Evolutionary conservation across 2,797 vertebrate species (phyloP).

Genomic region (Danio tinwini): DNA sequence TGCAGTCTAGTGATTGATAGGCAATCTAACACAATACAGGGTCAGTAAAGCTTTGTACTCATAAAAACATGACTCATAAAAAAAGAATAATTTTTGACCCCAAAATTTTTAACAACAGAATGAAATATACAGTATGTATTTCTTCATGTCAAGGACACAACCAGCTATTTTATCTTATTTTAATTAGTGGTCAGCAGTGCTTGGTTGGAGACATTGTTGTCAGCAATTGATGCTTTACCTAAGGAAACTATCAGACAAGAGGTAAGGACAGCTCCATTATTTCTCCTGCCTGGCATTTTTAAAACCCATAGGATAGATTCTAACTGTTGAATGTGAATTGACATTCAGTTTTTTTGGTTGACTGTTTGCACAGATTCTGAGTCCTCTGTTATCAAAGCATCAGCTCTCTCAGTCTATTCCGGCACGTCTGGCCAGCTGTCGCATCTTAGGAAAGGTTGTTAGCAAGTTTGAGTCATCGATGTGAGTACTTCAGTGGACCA

Average conservation of each 20-base stretch:
- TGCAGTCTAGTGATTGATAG: conserved; percentile 13
- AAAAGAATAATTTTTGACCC: neutral
- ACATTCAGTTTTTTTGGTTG: conserved; percentile 28
- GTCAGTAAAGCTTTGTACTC: neutral
- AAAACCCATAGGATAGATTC: neutral
- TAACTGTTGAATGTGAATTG: conserved; percentile 4
- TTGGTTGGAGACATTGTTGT: conserved; percentile 93
- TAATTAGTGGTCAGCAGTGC: conserved; percentile 89
- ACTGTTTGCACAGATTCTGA: conserved; percentile 83
- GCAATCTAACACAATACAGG: neutral
- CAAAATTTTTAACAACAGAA: neutral
- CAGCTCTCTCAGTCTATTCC: conserved; percentile 91
- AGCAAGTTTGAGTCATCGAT: conserved; percentile 89
- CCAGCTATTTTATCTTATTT: conserved; percentile 34
- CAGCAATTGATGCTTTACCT: conserved; percentile 87
- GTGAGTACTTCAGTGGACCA: conserved; percentile 78
- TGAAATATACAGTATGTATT: neutral
- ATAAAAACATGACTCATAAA: neutral
- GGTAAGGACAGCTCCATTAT: conserved; percentile 72
- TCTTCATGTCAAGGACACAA: conserved; percentile 2
- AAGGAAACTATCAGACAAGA: conserved; percentile 94
- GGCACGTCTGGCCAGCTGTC: conserved; percentile 90
- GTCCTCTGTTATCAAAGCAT: conserved; percentile 89
- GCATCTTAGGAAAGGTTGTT: conserved; percentile 90
- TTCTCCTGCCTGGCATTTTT: neutral